phyloP scores from a whole-genome alignment of 2,797 vertebrate species.

The Tolypeutes matacus region DNA sequence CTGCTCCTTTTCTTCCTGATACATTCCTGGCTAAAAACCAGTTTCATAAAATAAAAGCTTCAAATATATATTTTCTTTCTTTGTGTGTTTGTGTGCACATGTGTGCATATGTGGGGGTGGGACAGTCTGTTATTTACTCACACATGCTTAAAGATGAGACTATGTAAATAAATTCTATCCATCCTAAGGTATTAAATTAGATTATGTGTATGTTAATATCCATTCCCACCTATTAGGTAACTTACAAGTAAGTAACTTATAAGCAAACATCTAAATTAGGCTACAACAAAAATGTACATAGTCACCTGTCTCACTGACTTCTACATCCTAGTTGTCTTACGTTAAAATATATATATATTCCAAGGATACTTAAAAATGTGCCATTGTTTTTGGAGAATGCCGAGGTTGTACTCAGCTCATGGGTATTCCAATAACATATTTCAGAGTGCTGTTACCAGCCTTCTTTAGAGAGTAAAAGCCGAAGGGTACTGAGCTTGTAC shows the following conservation, averaged over 20 bases:
- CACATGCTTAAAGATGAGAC: neutral
- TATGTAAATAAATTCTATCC: conserved; percentile 14
- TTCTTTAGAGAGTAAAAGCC: neutral
- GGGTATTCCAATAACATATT: neutral
- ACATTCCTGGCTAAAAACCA: neutral
- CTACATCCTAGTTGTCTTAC: neutral
- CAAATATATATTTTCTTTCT: neutral
- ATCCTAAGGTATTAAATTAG: conserved; percentile 10
- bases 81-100: too few species aligned
- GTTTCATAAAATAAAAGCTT: neutral
- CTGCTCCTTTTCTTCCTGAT: neutral
- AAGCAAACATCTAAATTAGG: conserved; percentile 9
- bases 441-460: neutral
- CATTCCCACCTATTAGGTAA: neutral
- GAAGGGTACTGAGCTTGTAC: neutral
- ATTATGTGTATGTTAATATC: neutral
- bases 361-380: conserved; percentile 7
- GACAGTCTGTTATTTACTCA: conserved; percentile 8
- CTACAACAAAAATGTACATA: conserved; percentile 53
- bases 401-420: neutral
- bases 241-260: neutral
- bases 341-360: neutral
- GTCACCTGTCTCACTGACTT: neutral
- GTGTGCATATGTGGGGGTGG: neutral
- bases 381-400: conserved; percentile 26